phyloP scores from a whole-genome alignment of 2,113 vertebrate genomes.

The Larimichthys polyactis region DNA sequence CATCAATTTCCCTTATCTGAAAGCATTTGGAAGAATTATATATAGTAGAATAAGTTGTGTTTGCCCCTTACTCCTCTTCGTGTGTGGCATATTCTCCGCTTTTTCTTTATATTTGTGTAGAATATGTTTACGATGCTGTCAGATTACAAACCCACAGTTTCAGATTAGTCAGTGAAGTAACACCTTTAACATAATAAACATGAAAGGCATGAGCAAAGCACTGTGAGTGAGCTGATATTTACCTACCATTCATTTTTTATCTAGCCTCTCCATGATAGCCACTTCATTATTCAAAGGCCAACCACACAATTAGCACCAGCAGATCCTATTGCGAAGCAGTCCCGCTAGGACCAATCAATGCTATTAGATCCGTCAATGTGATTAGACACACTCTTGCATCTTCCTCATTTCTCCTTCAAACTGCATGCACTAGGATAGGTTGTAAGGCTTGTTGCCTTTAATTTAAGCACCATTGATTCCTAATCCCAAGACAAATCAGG shows the following conservation, averaged over 20 bases:
- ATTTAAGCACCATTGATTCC: conserved; percentile 58
- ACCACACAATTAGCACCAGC: conserved; percentile 63
- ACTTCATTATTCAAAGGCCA: conserved; percentile 77
- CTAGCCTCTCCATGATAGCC: conserved; percentile 32
- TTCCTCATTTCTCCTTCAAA: conserved; percentile 47
- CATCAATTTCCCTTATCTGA: conserved; percentile 1
- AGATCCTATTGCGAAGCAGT: conserved; percentile 51
- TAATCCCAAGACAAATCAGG: conserved; percentile 42
- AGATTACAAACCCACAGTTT: conserved; percentile 6
- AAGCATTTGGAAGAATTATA: conserved; percentile 11
- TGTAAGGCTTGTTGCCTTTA: conserved; percentile 42
- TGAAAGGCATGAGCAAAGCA: conserved; percentile 21
- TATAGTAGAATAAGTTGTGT: neutral
- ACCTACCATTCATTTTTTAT: conserved; percentile 48
- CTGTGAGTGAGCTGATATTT: conserved; percentile 49
- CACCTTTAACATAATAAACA: conserved; percentile 14
- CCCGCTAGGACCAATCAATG: conserved; percentile 72
- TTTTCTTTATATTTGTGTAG: neutral
- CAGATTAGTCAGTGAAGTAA: conserved; percentile 1
- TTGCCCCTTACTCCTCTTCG: neutral
- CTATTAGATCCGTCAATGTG: conserved; percentile 58
- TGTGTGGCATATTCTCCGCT: neutral
- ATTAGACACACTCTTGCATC: conserved; percentile 63
- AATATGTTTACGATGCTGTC: neutral
- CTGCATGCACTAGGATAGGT: conserved; percentile 34